Evolutionary conservation across 2,888 invertebrate genomes (phyloP), one percentile per base, ranked within the genome.

Genomic region (Dexiosoma caninum): DNA sequence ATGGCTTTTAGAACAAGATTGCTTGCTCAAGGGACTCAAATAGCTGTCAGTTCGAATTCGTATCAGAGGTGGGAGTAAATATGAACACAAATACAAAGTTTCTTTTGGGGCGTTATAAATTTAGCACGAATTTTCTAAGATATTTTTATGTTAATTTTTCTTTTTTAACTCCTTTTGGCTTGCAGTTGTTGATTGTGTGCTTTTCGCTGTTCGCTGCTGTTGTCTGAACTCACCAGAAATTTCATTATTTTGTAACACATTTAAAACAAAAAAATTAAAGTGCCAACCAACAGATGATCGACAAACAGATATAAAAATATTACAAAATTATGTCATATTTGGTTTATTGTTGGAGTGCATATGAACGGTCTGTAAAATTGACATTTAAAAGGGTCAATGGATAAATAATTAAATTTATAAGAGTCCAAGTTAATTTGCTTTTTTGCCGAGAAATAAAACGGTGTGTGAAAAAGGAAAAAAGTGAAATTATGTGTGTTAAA

Each of bases 111-210:
- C 72, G 67, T 62, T 60, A 62, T 66, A 59, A 76, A 40, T 23
- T 42, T 21, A 57, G 62, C 78, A 75, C 79, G 79, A 57, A 75
- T 75, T 69, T 72, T 66, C 49, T 59, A 51, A 51, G 44, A 53
- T 59, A 9, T 53, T 69, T 64, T 69, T 62, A 14, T 19, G 23
- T 40, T 37, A n/a, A n/a, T n/a, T n/a, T n/a, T n/a, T n/a, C n/a
- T n/a, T n/a, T n/a, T n/a, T n/a, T n/a, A n/a, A n/a, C n/a, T 23
- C 3, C 12, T 42, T 60, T 16, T 16, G 27, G 42, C 8, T 57
- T 44, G 8, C 1, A 12, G 49, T 37, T 40, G 49, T 21, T 12
- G 2, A 9, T 19, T 14, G 30, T 14, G 66, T 66, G 49, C 23
- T 37, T 40, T 67, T 40, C 7, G 32, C 4, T 69, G 69, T 42